Evolutionary conservation across 2,888 invertebrate genomes (phyloP).

Genomic region (Hesperia comma): DNA sequence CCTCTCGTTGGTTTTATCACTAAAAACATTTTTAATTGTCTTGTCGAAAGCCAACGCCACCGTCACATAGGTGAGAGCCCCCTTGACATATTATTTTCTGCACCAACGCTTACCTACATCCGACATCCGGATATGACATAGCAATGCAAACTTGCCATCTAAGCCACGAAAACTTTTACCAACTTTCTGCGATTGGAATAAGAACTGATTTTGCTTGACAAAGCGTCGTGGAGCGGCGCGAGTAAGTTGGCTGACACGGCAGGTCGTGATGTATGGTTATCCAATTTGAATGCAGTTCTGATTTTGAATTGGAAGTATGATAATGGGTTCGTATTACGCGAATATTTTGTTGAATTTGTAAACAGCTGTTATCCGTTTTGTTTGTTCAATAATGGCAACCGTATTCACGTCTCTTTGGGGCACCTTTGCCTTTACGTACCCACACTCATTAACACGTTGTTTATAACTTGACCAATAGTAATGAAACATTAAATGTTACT

Average conservation of each 20-base stretch:
- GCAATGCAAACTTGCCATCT: conserved; percentile 16
- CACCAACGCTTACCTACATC: conserved; percentile 57
- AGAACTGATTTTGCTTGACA: conserved; percentile 21
- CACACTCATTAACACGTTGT: too few species aligned
- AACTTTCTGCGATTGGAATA: neutral
- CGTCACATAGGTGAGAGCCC: conserved; percentile 46
- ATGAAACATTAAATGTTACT: too few species aligned
- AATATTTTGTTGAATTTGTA: conserved; percentile 32
- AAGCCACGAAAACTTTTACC: neutral
- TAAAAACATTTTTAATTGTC: conserved; percentile 33
- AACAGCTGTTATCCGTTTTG: conserved; percentile 22
- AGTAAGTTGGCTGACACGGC: conserved; percentile 37
- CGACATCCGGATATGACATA: conserved; percentile 66
- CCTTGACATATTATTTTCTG: conserved; percentile 79
- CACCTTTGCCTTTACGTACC: too few species aligned
- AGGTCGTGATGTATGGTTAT: conserved; percentile 49
- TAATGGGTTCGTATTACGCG: conserved; percentile 38
- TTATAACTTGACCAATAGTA: too few species aligned
- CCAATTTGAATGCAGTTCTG: conserved; percentile 49
- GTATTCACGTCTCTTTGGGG: too few species aligned
- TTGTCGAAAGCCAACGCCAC: conserved; percentile 45
- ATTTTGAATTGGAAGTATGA: conserved; percentile 52
- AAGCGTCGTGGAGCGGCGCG: conserved; percentile 28
- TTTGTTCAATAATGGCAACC: conserved; percentile 16
- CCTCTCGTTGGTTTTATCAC: too few species aligned